These are phyloP conservation scores for Drusus annulatus DNA, from an alignment of 1,140 invertebrate genomes.

Conservation along the genomic window DNA sequence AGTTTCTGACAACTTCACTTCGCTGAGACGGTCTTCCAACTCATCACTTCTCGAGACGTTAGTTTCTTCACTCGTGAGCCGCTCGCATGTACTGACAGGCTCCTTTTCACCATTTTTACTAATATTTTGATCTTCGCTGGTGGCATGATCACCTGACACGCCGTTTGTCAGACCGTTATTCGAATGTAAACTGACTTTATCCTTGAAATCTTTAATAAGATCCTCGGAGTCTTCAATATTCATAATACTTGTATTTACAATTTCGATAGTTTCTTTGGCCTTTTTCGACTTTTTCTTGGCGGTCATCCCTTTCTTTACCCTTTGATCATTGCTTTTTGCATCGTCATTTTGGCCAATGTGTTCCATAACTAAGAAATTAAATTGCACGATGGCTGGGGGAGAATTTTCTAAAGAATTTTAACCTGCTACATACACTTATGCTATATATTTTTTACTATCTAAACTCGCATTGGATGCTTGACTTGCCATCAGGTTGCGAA, in stretches of 20 bases:
- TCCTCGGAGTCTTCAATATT: slow-evolving; percentile 24
- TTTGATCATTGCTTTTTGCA: slow-evolving; percentile 38
- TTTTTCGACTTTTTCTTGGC: slow-evolving; percentile 50
- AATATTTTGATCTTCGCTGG: slow-evolving; percentile 35
- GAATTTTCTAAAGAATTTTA: slow-evolving; percentile 5
- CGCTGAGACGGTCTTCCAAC: slow-evolving; percentile 27
- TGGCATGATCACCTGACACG: slow-evolving; percentile 32
- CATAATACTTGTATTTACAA: slow-evolving; percentile 21
- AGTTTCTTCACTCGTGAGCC: slow-evolving; percentile 3
- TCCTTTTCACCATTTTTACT: slow-evolving; percentile 42
- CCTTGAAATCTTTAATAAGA: slow-evolving; percentile 43
- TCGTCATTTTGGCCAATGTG: slow-evolving; percentile 45
- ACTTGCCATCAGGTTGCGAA: slow-evolving; percentile 50
- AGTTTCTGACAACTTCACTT: slow-evolving; percentile 26
- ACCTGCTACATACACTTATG: slow-evolving; percentile 34
- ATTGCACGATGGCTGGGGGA: slow-evolving; percentile 2
- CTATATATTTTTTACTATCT: slow-evolving; percentile 46
- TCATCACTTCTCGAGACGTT: neutral
- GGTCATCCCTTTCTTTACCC: slow-evolving; percentile 41
- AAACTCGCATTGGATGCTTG: slow-evolving; percentile 27
- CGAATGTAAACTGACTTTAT: slow-evolving; percentile 46
- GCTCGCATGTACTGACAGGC: slow-evolving; percentile 6
- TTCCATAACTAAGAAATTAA: slow-evolving; percentile 36
- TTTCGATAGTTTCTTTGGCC: slow-evolving; percentile 49
- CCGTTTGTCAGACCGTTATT: slow-evolving; percentile 48